Evolutionary conservation across 2,797 vertebrate genomes (phyloP).

Genomic region (Pristis pectinata): DNA sequence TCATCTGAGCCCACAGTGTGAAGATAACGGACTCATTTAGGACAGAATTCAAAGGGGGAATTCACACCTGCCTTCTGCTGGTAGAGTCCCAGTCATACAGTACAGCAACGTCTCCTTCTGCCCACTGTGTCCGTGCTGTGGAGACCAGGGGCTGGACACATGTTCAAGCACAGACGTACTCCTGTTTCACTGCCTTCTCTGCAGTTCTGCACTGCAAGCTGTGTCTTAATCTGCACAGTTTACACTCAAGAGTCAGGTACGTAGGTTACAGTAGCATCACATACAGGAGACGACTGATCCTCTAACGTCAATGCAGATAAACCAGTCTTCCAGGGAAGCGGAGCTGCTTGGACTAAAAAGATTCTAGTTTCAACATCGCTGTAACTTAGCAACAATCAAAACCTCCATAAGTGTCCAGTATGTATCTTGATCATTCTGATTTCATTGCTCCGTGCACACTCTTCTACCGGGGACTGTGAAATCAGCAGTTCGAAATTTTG

Average conservation of each 20-base stretch:
- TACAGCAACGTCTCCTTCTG: too few species aligned
- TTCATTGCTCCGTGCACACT: not conserved
- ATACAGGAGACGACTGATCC: not conserved
- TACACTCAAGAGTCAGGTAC: not conserved
- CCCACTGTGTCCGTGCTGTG: not conserved
- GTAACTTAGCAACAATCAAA: conserved; percentile 26
- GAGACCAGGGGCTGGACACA: not conserved
- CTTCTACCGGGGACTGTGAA: not conserved
- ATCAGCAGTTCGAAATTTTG: not conserved
- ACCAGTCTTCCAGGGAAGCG: not conserved
- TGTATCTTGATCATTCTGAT: not conserved
- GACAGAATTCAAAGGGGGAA: not conserved
- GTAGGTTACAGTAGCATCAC: not conserved
- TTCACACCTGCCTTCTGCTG: not conserved
- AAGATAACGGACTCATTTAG: too few species aligned
- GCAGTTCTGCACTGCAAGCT: too few species aligned
- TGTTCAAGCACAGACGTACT: not conserved
- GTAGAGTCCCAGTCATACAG: too few species aligned
- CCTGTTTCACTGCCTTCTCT: not conserved
- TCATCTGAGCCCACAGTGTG: too few species aligned
- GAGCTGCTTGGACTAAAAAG: not conserved
- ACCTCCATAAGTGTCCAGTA: not conserved
- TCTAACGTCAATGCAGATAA: not conserved
- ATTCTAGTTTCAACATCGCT: not conserved
- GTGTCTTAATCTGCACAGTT: not conserved